Conservation (phyloP, 2,888 invertebrate species). For the Athalia circularis region DNA sequence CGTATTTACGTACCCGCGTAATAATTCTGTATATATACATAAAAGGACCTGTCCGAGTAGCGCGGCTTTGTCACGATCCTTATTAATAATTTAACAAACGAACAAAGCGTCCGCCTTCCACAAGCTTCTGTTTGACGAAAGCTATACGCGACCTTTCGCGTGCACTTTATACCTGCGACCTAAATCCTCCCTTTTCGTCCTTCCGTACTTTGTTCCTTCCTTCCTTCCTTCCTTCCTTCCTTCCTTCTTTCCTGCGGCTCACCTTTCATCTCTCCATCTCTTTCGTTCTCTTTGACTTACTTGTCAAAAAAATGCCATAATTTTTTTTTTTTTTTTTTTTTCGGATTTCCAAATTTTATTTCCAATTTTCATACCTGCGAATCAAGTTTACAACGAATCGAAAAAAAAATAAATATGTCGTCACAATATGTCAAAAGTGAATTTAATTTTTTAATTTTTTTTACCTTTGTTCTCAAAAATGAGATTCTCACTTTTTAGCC, state of each 20-base stretch:
- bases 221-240: constrained; percentile 24
- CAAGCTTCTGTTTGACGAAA: constrained; percentile 46
- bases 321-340: too few relatives aligned
- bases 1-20: background rate
- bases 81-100: constrained; percentile 61
- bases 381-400: background rate
- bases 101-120: constrained; percentile 56
- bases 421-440: too few relatives aligned
- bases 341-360: background rate
- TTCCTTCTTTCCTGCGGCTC: background rate
- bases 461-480: too few relatives aligned
- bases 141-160: constrained; percentile 28
- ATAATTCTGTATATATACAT: background rate
- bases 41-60: constrained; percentile 11
- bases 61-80: constrained; percentile 49
- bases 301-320: too few relatives aligned
- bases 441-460: too few relatives aligned
- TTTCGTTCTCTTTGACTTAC: background rate
- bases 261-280: background rate
- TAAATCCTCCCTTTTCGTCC: constrained; percentile 2
- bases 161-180: background rate
- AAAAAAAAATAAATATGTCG: too few relatives aligned
- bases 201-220: constrained; percentile 12
- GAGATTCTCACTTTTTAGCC: too few relatives aligned
- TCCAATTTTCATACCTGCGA: background rate